Evolutionary conservation across 2,888 invertebrate genomes (phyloP), one percentile per base, ranked within the genome.

Genomic region (Julus scandinavius): DNA sequence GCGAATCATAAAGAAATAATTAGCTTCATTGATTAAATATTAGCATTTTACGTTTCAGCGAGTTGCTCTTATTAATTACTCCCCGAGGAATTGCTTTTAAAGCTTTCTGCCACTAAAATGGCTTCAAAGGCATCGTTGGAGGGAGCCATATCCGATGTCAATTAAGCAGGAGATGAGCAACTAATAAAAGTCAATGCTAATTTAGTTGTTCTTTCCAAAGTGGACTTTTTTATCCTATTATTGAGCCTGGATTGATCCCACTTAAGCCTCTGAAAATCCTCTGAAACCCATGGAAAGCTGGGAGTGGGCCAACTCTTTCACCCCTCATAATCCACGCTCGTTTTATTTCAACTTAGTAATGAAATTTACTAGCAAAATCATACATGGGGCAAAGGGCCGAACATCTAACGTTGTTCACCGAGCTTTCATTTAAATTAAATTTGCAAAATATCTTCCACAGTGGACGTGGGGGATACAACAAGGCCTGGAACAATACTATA

Each of bases 131-230:
- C 72, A 29, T 72, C 29, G 72, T 29, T 72, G 72, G 29, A 72
- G 20, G 72, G n/a, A 29, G 29, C 72, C 72, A 29, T 72, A 72
- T 72, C 72, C 72, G 72, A 72, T 72, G 29, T 72, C 72, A 72
- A 72, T 72, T 72, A 72, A 72, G 72, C 72, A 72, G 11, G 29
- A 72, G 72, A 72, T 20, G 72, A 72, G 72, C 72, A 72, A 72
- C 72, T 72, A 72, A 72, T 72, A 72, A 72, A 72, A 72, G 72
- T 72, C 72, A 72, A 72, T 72, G 72, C 72, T 72, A 72, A 72
- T 72, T 72, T 72, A 72, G 72, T 72, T 72, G 72, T 72, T 72
- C 72, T 72, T 72, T 72, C 72, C 72, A 72, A 72, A 72, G 72
- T 72, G 72, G 72, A 72, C 72, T 72, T 72, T 72, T 72, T 72